These are phyloP conservation scores for Enteromius afrohamiltoni DNA, from an alignment of 2,797 vertebrate genomes.

Conservation along the genomic window DNA sequence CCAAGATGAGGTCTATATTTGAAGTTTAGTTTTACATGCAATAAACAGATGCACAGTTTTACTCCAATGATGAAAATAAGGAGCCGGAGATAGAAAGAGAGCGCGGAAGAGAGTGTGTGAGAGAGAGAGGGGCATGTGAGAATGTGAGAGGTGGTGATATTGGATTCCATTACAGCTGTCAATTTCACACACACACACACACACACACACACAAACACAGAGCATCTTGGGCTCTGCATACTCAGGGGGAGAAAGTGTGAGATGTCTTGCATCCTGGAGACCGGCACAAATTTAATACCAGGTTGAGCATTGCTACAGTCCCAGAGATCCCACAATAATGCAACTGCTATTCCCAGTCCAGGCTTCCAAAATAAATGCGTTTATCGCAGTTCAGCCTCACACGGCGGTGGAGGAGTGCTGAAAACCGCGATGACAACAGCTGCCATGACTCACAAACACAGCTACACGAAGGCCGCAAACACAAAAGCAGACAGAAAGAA, in stretches of 20 bases:
- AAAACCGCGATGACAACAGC: constrained; percentile 53
- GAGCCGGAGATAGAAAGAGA: neutral
- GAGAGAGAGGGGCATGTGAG: constrained; percentile 20
- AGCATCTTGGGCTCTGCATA: constrained; percentile 35
- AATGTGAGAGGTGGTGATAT: constrained; percentile 64
- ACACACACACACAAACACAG: constrained; percentile 28
- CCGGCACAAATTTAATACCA: constrained; percentile 74
- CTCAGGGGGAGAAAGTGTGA: constrained; percentile 63
- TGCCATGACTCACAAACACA: constrained; percentile 40
- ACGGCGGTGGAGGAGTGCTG: constrained; percentile 48
- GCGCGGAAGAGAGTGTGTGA: neutral
- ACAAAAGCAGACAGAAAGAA: constrained; percentile 50
- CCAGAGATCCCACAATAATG: constrained; percentile 78
- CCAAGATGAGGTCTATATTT: neutral
- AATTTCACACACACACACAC: constrained; percentile 34
- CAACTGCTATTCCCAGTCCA: constrained; percentile 76
- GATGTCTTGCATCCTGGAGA: constrained; percentile 72
- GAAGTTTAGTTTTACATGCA: constrained; percentile 3
- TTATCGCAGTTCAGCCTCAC: constrained; percentile 53
- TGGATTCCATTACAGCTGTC: constrained; percentile 66
- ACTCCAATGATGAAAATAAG: constrained; percentile 18
- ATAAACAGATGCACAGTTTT: constrained; percentile 15
- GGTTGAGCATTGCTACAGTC: constrained; percentile 60
- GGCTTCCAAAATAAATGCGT: constrained; percentile 60
- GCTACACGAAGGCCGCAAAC: constrained; percentile 39